Conservation (phyloP, 2,888 invertebrate genomes). For the Orthonevra nobilis region DNA sequence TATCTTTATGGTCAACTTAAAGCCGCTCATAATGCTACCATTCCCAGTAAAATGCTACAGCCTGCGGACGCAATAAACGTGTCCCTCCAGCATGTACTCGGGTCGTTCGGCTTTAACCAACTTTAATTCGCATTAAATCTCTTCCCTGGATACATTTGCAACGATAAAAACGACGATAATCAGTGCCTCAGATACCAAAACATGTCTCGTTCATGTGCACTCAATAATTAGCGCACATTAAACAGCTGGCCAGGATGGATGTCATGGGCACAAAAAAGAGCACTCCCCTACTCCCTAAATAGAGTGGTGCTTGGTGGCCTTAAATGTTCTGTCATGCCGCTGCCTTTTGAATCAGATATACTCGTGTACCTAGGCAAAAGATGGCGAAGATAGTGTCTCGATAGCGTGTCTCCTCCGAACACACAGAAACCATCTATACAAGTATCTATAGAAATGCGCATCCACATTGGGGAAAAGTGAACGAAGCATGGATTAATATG, state of each 20-base stretch:
- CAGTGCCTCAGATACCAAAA: conserved; percentile 27
- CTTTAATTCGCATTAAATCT: conserved; percentile 22
- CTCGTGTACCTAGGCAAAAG: conserved; percentile 14
- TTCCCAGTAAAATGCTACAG: background rate
- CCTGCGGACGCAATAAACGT: conserved; percentile 1
- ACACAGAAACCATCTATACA: too few relatives aligned
- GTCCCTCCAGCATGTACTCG: background rate
- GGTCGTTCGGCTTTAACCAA: conserved; percentile 11
- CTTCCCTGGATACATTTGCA: background rate
- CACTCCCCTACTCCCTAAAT: too few relatives aligned
- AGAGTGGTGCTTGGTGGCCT: conserved; percentile 17
- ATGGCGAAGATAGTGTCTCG: conserved; percentile 38
- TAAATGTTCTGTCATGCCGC: conserved; percentile 10
- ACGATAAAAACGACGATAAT: conserved; percentile 27
- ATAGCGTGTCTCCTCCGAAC: too few relatives aligned
- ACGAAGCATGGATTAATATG: conserved; percentile 29
- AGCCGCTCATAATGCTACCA: background rate
- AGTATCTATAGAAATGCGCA: background rate
- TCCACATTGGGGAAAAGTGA: background rate
- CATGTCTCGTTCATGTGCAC: conserved; percentile 50
- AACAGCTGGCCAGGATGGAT: conserved; percentile 39
- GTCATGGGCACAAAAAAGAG: conserved; percentile 49
- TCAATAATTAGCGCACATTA: conserved; percentile 60
- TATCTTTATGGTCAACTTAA: background rate
- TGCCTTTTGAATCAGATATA: conserved; percentile 28